phyloP scores from a whole-genome alignment of 2,113 vertebrate genomes.

The Hipposideros armiger region DNA sequence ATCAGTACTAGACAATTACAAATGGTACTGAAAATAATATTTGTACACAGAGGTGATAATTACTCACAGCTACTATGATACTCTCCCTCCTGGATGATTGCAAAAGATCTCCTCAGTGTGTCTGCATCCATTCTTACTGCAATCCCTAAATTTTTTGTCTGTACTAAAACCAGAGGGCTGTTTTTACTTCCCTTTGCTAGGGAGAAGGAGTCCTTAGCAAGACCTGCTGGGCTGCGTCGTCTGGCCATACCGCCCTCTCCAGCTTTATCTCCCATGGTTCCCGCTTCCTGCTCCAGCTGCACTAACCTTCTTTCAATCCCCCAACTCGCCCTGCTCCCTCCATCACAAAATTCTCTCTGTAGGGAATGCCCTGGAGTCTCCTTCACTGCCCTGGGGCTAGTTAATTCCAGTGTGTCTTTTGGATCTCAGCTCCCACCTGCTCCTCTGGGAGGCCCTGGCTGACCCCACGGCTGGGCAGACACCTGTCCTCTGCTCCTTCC shows the following conservation, averaged over 20 bases:
- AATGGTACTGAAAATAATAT: neutral
- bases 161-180: neutral
- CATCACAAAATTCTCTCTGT: neutral
- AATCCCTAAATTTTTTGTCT: neutral
- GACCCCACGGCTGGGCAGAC: neutral
- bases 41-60: neutral
- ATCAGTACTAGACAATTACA: neutral
- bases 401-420: neutral
- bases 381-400: neutral
- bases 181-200: neutral
- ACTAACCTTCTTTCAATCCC: neutral
- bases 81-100: neutral
- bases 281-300: neutral
- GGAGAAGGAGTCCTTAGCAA: neutral
- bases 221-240: neutral
- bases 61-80: neutral
- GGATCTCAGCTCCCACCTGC: neutral
- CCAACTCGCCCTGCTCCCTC: neutral
- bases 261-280: neutral
- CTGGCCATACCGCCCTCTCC: rapidly evolving
- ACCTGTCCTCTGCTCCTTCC: neutral
- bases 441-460: neutral
- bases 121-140: neutral
- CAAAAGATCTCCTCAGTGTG: neutral
- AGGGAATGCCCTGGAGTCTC: neutral